Evolutionary conservation across 2,888 invertebrate species (phyloP).

Genomic region (Plebejus argus): DNA sequence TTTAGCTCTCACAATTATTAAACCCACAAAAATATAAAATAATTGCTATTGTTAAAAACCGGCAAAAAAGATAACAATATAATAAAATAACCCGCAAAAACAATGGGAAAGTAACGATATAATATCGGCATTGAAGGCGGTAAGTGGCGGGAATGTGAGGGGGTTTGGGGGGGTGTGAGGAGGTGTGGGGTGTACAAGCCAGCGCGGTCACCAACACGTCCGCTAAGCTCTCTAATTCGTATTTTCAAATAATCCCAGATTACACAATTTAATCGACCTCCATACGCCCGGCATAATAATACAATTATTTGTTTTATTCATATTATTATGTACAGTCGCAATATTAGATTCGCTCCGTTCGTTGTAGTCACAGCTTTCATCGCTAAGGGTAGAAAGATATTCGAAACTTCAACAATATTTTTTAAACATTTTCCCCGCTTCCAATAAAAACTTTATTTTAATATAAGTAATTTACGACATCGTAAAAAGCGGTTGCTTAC

Average conservation of each 20-base stretch:
- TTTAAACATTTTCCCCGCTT: background rate
- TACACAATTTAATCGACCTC: slow-evolving; percentile 32
- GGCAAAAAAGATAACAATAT: background rate
- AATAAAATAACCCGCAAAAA: background rate
- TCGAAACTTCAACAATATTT: background rate
- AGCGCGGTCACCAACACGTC: slow-evolving; percentile 34
- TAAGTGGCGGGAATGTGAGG: slow-evolving; percentile 1
- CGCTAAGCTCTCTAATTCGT: slow-evolving; percentile 34
- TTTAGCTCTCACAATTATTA: background rate
- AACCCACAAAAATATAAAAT: background rate
- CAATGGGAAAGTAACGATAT: background rate
- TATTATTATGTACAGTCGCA: slow-evolving; percentile 3
- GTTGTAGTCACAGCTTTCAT: background rate
- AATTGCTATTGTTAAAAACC: background rate
- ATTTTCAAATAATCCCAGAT: slow-evolving; percentile 34
- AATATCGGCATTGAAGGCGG: slow-evolving; percentile 10
- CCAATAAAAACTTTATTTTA: slow-evolving; percentile 5
- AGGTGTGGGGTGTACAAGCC: slow-evolving; percentile 17
- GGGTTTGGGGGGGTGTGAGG: background rate
- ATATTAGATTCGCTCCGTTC: background rate
- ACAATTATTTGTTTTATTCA: slow-evolving; percentile 20
- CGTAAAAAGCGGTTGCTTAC: slow-evolving; percentile 44
- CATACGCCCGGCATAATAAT: slow-evolving; percentile 15
- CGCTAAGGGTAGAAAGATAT: background rate
- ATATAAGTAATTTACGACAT: slow-evolving; percentile 8